phyloP scores from a whole-genome alignment of 2,113 vertebrate genomes.

The Caretta caretta region DNA sequence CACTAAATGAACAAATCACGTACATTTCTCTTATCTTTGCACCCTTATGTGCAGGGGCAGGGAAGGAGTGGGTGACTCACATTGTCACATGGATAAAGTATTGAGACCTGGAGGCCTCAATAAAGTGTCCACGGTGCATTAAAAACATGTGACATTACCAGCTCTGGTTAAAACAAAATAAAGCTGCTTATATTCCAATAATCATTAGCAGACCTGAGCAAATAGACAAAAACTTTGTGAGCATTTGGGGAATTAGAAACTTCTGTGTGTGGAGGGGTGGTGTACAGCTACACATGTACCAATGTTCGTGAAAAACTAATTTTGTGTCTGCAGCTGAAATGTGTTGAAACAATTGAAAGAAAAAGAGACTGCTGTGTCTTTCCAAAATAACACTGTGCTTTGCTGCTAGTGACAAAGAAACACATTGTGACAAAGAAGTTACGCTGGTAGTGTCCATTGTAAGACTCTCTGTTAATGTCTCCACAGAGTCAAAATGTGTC shows the following conservation, averaged over 20 bases:
- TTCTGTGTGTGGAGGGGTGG: neutral
- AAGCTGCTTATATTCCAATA: neutral
- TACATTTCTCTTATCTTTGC: constrained; percentile 9
- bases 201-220: neutral
- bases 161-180: neutral
- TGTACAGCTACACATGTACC: neutral
- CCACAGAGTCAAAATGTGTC: neutral
- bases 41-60: constrained; percentile 13
- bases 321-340: neutral
- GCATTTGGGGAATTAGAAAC: neutral
- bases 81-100: neutral
- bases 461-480: neutral
- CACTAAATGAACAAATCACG: constrained; percentile 13
- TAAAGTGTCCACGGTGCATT: neutral
- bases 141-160: neutral
- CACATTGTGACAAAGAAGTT: neutral
- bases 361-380: neutral
- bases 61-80: constrained; percentile 24
- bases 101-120: neutral
- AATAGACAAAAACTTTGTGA: neutral
- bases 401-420: too few species aligned
- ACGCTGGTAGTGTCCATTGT: neutral
- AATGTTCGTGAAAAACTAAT: neutral
- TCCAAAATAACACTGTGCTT: neutral
- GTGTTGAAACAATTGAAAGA: neutral